Base-by-base conservation (phyloP, 2,797 vertebrate genomes). In the Halcyon leucocephala region DNA sequence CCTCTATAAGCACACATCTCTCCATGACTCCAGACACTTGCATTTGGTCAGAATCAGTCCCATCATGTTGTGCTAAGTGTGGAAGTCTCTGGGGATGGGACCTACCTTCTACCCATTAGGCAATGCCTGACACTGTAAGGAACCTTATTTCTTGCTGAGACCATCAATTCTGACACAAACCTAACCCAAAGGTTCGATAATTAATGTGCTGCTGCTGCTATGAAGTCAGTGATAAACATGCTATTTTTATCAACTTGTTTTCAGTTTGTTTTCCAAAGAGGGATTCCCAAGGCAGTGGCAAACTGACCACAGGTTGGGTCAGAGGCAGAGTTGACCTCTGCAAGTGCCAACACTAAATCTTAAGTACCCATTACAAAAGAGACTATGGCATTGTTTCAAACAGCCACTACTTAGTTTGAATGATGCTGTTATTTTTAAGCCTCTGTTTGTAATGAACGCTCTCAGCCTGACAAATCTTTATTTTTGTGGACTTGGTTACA, bases 401-500 rank as follows among this genome's bases (percentile, higher is more conserved):
- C 28, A 70, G 7, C 35, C 58, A 12, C 39, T 60, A 6, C 28
- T 62, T 28, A 10, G 33, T 70, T 94, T 94, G 64, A 82, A 67
- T 48, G 35, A 57, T 61, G 39, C 21, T 69, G 28, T 44, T 64
- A 44, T 77, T 91, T 93, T 92, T 24, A 91, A 85, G 79, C 57
- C 35, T 74, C 77, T 29, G 13, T 54, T 86, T 89, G 15, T 67
- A 87, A 81, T 24, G 28, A 66, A 51, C 52, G 18, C 42, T 85
- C 55, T 67, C 70, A 93, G 42, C 14, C 89, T 73, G 55, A 88
- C 16, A 92, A 71, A 70, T 52, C 24, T 90, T 64, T 87, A 22
- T 35, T 65, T 84, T 78, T 82, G 33, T 29, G 17, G 42, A 76
- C 76, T 76, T 77, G 65, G 46, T 31, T 93, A 70, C 67, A 71